Percentiles rank a stretch among this genome's conserved stretches.
These are phyloP conservation scores for Byasa hedistus DNA, from an alignment of 2,888 invertebrate species.

Conservation along the genomic window DNA sequence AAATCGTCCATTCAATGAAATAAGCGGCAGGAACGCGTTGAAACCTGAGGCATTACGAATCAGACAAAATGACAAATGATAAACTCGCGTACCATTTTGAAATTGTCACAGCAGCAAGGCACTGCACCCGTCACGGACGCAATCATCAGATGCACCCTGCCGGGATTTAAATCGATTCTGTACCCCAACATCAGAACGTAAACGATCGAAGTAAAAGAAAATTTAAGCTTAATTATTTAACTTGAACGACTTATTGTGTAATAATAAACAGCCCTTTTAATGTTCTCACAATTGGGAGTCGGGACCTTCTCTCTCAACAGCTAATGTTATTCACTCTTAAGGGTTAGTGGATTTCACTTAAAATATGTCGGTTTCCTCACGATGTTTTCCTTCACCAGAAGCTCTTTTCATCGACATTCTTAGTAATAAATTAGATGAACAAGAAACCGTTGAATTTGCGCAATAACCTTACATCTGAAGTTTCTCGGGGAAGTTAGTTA, in stretches of 20 bases:
- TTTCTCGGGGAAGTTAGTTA: no score
- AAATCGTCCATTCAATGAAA: constrained; percentile 28
- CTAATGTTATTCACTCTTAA: no score
- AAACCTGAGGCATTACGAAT: constrained; percentile 55
- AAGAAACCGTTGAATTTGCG: no score
- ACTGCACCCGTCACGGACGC: constrained; percentile 38
- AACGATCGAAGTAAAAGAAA: neutral
- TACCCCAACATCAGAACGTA: constrained; percentile 8
- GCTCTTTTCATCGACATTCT: no score
- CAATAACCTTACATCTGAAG: no score
- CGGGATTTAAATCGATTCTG: constrained; percentile 52
- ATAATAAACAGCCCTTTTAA: neutral
- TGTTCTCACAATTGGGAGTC: no score
- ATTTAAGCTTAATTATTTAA: neutral
- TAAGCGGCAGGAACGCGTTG: constrained; percentile 39
- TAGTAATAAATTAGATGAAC: no score
- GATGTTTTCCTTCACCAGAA: no score
- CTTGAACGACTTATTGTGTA: neutral
- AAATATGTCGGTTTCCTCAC: no score
- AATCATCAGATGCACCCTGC: constrained; percentile 50
- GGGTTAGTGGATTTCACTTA: no score
- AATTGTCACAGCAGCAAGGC: constrained; percentile 48
- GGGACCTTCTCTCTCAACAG: no score
- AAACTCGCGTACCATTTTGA: constrained; percentile 52
- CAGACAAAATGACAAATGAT: constrained; percentile 54